Evolutionary conservation across 1,140 invertebrate genomes (phyloP), one percentile per base, ranked within the genome.

Genomic region (Lineus longissimus): DNA sequence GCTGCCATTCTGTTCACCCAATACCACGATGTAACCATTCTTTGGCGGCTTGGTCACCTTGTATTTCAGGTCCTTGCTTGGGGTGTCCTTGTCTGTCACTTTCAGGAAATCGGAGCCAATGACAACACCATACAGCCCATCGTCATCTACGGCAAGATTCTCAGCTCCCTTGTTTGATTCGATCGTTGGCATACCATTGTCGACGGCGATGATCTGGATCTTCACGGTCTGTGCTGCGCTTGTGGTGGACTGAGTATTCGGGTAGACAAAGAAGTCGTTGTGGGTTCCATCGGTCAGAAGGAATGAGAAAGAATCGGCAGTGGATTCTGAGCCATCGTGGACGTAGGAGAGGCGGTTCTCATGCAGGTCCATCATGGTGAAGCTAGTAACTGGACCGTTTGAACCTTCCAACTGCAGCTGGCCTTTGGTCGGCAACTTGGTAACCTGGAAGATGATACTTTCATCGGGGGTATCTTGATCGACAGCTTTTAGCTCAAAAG

Each of bases 291-390:
- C 82, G 0, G 74, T 77, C 0, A 83, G 73, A 1, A 77, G 77
- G 54, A 83, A 73, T 29, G 75, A 76, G 62, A 83, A 82, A 57
- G 72, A 71, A 65, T 83, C 82, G 23, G 74, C 64, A 1, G 63
- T 63, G 9, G 81, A 82, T 63, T 82, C 82, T 0, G 77, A 76
- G 25, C 81, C 77, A 64, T 82, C 81, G 68, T 83, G 82, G 40
- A 75, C 73, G 65, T 83, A 83, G 23, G 74, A 75, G 47, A 83
- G 77, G 36, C 77, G 45, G 55, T 81, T 79, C 13, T 75, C 63
- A 27, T 73, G 70, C 11, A 83, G 59, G 58, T 83, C 81, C 23
- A 69, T 64, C 63, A 76, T 70, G 2, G 80, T 81, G 63, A 82
- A 83, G 9, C 4, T 19, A 11, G 66, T 59, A 1, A 68, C 71